phyloP scores from a whole-genome alignment of 2,888 invertebrate genomes.

The Macrosiphum euphorbiae region DNA sequence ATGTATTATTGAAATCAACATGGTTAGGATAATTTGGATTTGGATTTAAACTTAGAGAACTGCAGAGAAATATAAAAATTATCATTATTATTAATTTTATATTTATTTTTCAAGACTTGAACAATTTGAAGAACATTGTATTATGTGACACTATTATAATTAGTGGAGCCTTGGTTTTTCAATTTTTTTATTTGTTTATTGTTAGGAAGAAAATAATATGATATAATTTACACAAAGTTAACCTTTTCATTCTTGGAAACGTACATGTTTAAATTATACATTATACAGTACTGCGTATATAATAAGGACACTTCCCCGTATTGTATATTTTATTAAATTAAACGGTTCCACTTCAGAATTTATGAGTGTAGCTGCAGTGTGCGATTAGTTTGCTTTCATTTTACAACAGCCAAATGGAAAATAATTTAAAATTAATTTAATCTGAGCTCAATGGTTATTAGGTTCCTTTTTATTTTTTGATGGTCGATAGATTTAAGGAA shows the following conservation, averaged over 20 bases:
- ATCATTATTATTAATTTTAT: not conserved
- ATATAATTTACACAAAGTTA: not conserved
- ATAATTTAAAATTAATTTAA: not conserved
- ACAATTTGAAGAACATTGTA: not conserved
- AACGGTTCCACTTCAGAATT: conserved; percentile 27
- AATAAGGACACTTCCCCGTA: not conserved
- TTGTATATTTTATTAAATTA: conserved; percentile 29
- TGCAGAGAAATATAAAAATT: not conserved
- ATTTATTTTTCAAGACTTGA: not conserved
- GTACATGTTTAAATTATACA: not conserved
- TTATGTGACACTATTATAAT: not conserved
- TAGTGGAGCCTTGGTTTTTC: not conserved
- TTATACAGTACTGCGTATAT: not conserved
- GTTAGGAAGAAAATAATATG: not conserved
- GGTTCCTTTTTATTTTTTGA: not conserved
- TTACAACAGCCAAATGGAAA: not conserved
- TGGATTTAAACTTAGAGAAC: not conserved
- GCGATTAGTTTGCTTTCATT: not conserved
- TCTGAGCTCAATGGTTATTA: not conserved
- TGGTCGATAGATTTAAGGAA: not conserved
- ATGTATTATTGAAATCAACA: not conserved
- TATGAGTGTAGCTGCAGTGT: not conserved
- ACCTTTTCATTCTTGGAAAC: not conserved
- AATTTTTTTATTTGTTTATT: not conserved
- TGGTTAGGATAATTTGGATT: not conserved